These are phyloP conservation scores for Zelostemma sp. DNA, from an alignment of 1,140 invertebrate species.

Conservation along the genomic window DNA sequence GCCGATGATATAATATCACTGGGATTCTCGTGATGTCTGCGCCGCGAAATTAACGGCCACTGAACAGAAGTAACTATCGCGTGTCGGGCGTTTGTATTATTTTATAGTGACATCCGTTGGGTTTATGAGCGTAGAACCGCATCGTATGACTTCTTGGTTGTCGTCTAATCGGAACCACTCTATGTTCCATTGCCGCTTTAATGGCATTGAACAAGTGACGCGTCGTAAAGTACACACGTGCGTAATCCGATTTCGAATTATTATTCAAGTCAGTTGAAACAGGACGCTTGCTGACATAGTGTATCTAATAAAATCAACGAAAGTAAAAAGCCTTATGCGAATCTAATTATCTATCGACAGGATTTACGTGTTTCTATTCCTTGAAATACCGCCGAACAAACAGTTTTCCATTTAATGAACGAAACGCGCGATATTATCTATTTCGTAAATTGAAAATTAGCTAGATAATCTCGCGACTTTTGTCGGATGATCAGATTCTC, in stretches of 20 bases:
- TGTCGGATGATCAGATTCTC: neutral
- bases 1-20: constrained; percentile 42
- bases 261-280: constrained; percentile 35
- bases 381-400: too few relatives aligned
- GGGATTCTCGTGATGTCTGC: constrained; percentile 28
- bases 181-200: constrained; percentile 38
- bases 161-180: constrained; percentile 45
- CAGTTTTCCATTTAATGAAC: too few relatives aligned
- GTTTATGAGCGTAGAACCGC: constrained; percentile 53
- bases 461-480: neutral
- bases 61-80: constrained; percentile 57
- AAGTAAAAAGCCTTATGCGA: constrained; percentile 30
- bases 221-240: constrained; percentile 36
- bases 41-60: constrained; percentile 56
- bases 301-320: constrained; percentile 27
- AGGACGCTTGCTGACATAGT: constrained; percentile 30
- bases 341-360: constrained; percentile 14
- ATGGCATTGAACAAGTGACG: constrained; percentile 50
- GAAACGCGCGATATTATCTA: too few relatives aligned
- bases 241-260: constrained; percentile 42
- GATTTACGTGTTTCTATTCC: neutral
- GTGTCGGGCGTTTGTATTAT: constrained; percentile 54
- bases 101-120: constrained; percentile 60
- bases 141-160: constrained; percentile 18
- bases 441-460: too few relatives aligned